phyloP scores from a whole-genome alignment of 2,113 vertebrate species.

The Tichodroma muraria region DNA sequence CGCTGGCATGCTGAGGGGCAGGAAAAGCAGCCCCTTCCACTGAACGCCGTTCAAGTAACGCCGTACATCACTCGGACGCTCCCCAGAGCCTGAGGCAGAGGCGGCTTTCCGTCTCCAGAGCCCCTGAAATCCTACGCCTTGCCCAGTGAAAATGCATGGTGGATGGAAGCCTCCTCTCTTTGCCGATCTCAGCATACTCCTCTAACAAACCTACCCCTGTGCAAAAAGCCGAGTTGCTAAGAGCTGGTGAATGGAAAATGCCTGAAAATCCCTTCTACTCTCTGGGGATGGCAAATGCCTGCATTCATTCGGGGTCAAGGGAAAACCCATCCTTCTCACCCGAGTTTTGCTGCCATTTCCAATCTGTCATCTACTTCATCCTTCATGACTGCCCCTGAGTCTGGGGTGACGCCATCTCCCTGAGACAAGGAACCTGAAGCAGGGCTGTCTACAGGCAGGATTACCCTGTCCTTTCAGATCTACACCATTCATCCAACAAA shows the following conservation, averaged over 20 bases:
- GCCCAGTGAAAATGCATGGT: not conserved
- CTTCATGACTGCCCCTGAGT: rapidly evolving
- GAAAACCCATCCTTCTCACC: not conserved
- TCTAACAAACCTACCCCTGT: not conserved
- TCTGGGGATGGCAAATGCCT: not conserved
- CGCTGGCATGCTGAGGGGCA: not conserved
- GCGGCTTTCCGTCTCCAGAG: not conserved
- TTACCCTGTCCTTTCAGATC: not conserved
- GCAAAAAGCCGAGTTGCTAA: not conserved
- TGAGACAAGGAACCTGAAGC: not conserved
- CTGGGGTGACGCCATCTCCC: not conserved
- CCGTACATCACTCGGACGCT: not conserved
- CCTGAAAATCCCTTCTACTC: not conserved
- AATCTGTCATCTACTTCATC: not conserved
- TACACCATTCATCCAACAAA: not conserved
- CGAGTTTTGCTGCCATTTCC: not conserved
- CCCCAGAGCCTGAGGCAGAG: not conserved
- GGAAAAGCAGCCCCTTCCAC: not conserved
- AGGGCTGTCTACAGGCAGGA: not conserved
- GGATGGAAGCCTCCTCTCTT: not conserved
- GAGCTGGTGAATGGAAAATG: not conserved
- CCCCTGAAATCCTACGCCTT: not conserved
- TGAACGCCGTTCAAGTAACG: not conserved
- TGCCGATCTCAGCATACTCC: not conserved
- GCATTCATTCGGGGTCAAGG: not conserved